Evolutionary conservation across 2,113 vertebrate species (phyloP).

Genomic region (Vombatus ursinus): DNA sequence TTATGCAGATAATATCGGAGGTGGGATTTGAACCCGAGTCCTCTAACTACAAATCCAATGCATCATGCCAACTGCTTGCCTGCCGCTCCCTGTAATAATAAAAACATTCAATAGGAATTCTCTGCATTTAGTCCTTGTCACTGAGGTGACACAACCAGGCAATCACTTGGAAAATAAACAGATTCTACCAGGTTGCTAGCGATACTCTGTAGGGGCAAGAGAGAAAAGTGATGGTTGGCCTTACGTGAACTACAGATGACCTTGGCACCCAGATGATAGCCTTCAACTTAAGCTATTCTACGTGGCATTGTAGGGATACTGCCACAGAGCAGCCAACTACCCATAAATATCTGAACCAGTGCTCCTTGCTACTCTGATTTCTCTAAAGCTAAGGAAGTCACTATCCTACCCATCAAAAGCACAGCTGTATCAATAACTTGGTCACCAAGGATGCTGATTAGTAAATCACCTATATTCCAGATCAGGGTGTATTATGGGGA

Average conservation of each 20-base stretch:
- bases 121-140: neutral
- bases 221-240: neutral
- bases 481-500: neutral
- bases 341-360: neutral
- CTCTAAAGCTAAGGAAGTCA: neutral
- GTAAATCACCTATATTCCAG: neutral
- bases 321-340: neutral
- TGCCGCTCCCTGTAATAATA: neutral
- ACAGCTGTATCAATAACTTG: neutral
- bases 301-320: neutral
- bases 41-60: neutral
- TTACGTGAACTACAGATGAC: neutral
- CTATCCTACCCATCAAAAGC: neutral
- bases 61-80: neutral
- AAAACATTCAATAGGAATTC: neutral
- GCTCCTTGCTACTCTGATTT: neutral
- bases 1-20: neutral
- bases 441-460: neutral
- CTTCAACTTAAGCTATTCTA: neutral
- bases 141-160: neutral
- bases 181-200: neutral
- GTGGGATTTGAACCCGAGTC: neutral
- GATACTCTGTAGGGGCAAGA: neutral
- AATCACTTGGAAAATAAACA: neutral
- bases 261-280: neutral